Base-by-base conservation (phyloP, 2,888 invertebrate species). In the Drosophila cyrtoloma region DNA sequence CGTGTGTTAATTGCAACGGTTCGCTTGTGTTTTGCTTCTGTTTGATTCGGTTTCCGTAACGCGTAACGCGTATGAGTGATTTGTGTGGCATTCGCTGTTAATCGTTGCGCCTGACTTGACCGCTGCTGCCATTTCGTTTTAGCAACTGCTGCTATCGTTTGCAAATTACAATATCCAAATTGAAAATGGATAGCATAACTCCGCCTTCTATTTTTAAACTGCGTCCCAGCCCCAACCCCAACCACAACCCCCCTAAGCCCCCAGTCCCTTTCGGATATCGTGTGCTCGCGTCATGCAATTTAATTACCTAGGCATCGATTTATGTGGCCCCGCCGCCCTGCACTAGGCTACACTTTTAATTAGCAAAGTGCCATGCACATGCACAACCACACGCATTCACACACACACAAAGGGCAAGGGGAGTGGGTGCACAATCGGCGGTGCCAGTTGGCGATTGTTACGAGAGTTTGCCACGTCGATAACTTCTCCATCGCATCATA, bases 241-340 rank as follows among this genome's bases (percentile, higher is more conserved):
- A 6, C 28, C 22, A 37, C 12, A 12, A 1, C 37, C 28, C 5
- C 0, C 33, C 28, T 32, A 10, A 7, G n/a, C 9, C 47, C 9
- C 47, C 22, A 22, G 19, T 32, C 51, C 35, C 22, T 22, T 55
- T 64, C 47, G 69, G 63, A 61, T 79, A 62, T 75, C 76, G 79
- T 79, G 79, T 79, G 75, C 76, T 70, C 72, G 76, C 81, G 79
- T 84, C 86, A 85, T 78, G 81, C 90, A 90, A 82, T 89, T 89
- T 90, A 90, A 90, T 90, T 90, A 90, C 86, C 86, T 82, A 72
- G 79, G 66, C 86, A 90, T 90, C 88, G 90, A 90, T 90, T 89
- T 87, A 85, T 85, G 89, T 79, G 75, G 74, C 71, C 77, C 71
- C 79, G 63, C 76, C 83, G 75, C 79, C 76, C 81, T 75, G 74